Conservation (phyloP, 1,140 invertebrate species). For the Aphaenogaster ashmeadi region DNA sequence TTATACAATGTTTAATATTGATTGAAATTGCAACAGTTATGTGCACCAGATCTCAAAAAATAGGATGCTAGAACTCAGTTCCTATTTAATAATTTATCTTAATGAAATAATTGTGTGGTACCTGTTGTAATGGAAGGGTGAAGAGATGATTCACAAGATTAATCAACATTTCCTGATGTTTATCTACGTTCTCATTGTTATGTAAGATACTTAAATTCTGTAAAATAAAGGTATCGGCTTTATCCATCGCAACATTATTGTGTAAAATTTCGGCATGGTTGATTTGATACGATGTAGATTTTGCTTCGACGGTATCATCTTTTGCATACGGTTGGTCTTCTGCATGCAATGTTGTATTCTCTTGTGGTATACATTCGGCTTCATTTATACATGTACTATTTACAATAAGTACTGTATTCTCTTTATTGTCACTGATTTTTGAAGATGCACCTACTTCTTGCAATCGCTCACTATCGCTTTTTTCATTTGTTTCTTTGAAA, state of each 20-base stretch:
- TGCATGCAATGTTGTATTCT: constrained; percentile 24
- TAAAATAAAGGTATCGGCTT: constrained; percentile 69
- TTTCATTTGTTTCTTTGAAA: constrained; percentile 39
- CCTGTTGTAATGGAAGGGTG: constrained; percentile 82
- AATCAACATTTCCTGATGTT: constrained; percentile 81
- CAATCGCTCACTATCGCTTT: constrained; percentile 8
- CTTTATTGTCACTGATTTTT: constrained; percentile 50
- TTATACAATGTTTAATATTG: constrained; percentile 41
- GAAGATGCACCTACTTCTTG: constrained; percentile 34
- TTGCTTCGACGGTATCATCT: not conserved
- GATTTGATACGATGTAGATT: not conserved
- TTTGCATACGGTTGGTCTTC: not conserved
- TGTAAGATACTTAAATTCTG: constrained; percentile 76
- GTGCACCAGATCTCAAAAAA: constrained; percentile 27
- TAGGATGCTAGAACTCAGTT: constrained; percentile 40
- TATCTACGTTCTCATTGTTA: constrained; percentile 71
- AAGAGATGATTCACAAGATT: constrained; percentile 83
- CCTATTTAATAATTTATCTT: constrained; percentile 42
- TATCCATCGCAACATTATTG: constrained; percentile 68
- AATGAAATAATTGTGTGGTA: constrained; percentile 69
- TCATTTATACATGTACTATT: constrained; percentile 10
- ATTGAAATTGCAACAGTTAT: constrained; percentile 17
- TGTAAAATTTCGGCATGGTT: constrained; percentile 10
- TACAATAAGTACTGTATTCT: not conserved
- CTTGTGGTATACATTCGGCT: constrained; percentile 21